Conservation (phyloP, 2,113 vertebrate genomes). For the Guaruba guarouba region DNA sequence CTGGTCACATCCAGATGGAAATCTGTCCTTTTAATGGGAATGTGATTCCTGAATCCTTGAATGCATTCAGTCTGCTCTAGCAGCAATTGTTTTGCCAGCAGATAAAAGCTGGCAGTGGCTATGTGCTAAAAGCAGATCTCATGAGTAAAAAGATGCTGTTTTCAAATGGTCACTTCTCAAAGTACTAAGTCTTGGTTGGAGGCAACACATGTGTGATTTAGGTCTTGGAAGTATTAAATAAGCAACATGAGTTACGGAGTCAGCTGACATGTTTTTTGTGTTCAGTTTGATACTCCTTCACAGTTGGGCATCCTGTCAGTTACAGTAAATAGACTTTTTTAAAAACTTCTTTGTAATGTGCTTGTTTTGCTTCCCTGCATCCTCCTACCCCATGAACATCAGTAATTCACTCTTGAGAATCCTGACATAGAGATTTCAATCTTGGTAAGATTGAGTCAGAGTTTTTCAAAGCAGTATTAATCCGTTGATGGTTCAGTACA, state of each 20-base stretch:
- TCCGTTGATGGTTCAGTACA: neutral
- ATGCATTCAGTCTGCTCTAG: neutral
- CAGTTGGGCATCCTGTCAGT: neutral
- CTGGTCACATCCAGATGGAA: neutral
- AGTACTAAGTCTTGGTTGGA: neutral
- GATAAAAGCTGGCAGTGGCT: neutral
- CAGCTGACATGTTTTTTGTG: neutral
- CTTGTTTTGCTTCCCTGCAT: neutral
- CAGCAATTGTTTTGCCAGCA: neutral
- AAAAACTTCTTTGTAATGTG: neutral
- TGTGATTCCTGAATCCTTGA: neutral
- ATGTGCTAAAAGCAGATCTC: neutral
- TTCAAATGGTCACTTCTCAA: neutral
- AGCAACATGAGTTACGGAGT: fast-evolving
- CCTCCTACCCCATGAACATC: fast-evolving
- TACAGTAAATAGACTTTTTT: neutral
- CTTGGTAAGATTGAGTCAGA: neutral
- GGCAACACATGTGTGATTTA: neutral
- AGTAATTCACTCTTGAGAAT: neutral
- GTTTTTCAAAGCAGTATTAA: neutral
- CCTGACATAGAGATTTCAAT: neutral
- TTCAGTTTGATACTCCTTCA: neutral
- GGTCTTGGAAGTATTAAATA: neutral
- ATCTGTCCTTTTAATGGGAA: neutral
- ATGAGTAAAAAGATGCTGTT: neutral